Conservation (phyloP, 1,140 invertebrate species). For the Campoletis sonorensis region DNA sequence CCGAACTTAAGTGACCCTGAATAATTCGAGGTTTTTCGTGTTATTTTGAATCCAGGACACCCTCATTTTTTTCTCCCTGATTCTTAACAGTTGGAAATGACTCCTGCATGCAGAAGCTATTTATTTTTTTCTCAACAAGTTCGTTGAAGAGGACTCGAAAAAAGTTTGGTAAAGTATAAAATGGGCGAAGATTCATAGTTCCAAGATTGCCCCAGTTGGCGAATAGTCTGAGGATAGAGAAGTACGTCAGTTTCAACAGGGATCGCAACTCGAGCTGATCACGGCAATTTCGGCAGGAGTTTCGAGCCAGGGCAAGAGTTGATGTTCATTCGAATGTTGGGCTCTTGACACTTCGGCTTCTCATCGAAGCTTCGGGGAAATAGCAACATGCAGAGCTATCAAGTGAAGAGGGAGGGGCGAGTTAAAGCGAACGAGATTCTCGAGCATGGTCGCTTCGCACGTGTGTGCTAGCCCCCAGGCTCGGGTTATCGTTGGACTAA, state of each 20-base stretch:
- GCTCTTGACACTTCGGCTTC: neutral
- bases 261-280: slow-evolving; percentile 40
- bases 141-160: too few species aligned
- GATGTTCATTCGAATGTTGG: slow-evolving; percentile 3
- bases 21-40: too few species aligned
- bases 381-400: slow-evolving; percentile 1
- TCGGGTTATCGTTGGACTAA: neutral
- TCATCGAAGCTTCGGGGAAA: neutral
- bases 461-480: neutral
- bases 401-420: neutral
- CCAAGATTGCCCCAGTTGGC: too few species aligned
- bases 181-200: too few species aligned
- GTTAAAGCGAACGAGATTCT: slow-evolving; percentile 2
- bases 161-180: too few species aligned
- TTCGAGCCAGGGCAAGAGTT: neutral
- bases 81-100: too few species aligned
- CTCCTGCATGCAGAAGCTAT: too few species aligned
- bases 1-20: too few species aligned
- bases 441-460: neutral
- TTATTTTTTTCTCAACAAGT: too few species aligned
- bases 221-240: neutral
- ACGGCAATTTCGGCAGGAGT: slow-evolving; percentile 30
- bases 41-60: too few species aligned
- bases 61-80: too few species aligned
- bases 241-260: neutral